Evolutionary conservation across 2,797 vertebrate species (phyloP), one percentile per base, ranked within the genome.

Genomic region (Prunella strophiata): DNA sequence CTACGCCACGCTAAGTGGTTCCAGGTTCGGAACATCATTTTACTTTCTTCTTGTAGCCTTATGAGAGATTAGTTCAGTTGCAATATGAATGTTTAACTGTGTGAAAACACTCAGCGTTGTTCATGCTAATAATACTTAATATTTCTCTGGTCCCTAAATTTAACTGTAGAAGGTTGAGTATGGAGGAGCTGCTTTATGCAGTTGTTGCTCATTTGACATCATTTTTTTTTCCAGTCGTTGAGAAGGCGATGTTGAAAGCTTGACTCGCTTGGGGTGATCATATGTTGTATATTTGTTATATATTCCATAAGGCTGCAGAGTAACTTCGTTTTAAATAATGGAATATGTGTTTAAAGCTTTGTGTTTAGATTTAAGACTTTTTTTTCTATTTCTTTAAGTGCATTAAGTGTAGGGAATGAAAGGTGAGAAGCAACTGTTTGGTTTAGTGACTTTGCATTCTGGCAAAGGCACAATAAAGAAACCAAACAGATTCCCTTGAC

Each of bases 1-100:
- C 99, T 99, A 98, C 99, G 99, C 99, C 99, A 99, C 99, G 99
- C 99, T 99, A 99, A 99, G 99, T 99, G 99, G 99, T 99, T 99
- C 99, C 99, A 99, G 99, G 99, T 99, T 99, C 98, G 99, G 98
- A 99, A 99, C 99, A 99, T 99, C 98, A 99, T 99, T 99, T 99
- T 99, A 99, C 98, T 99, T 99, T 99, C 98, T 99, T 99, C 98
- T 98, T 99, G 99, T 99, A 99, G 99, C 99, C 99, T 99, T 99
- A 99, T 99, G 99, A 99, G 99, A 99, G 97, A 98, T 97, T 97
- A 97, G 96, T 95, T 97, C 92, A 97, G 97, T 98, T 97, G 94
- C 96, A 96, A 95, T 97, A 98, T 98, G 83, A 96, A 96, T 97
- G 95, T 98, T 97, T 98, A 97, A 98, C 61, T 98, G 97, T 98